Evolutionary conservation across 2,113 vertebrate species (phyloP), one percentile per base, ranked within the genome.

Genomic region (Burhinus oedicnemus): DNA sequence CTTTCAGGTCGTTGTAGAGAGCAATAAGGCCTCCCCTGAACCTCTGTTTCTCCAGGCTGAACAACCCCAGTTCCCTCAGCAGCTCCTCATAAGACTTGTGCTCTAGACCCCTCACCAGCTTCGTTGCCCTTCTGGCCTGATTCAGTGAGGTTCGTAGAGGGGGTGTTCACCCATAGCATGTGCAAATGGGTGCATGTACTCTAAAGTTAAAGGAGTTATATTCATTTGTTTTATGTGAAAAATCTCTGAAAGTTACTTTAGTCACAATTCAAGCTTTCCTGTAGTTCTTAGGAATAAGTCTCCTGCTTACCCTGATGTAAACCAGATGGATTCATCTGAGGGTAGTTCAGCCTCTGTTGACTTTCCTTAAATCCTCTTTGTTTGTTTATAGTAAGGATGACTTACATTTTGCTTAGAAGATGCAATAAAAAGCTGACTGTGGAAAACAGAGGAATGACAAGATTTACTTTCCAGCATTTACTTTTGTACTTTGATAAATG

Each of bases 401-500:
- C 84, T 94, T 97, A 74, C 6, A 6, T 85, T 94, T 95, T 95
- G 81, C 91, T 95, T 90, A 80, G 87, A 77, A 87, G 87, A 78
- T 66, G n/a, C 47, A 93, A 38, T 92, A 90, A 95, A 92, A 82
- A 91, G 44, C 84, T 89, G 81, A 85, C 57, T 92, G 25, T 83
- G 91, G 81, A 91, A 94, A 95, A 93, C 42, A 66, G 65, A 71
- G 61, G 40, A 89, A 91, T 70, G 82, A 64, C 70, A 85, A 90
- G 93, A 94, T 89, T 91, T 90, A 85, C 84, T 95, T 94, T 66
- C 14, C 58, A 87, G 45, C 91, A 83, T 80, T 96, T 93, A 62
- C 65, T 64, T 93, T 89, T 91, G 78, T 80, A 60, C 83, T 94
- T 91, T 91, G 90, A 95, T 92, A 89, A 97, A 95, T 95, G 94